A percentile compares a stretch with the other conserved stretches of the same genome.
Conservation (phyloP, 53 echinoderm and acorn worm genomes). For the Luidia sarsii region DNA sequence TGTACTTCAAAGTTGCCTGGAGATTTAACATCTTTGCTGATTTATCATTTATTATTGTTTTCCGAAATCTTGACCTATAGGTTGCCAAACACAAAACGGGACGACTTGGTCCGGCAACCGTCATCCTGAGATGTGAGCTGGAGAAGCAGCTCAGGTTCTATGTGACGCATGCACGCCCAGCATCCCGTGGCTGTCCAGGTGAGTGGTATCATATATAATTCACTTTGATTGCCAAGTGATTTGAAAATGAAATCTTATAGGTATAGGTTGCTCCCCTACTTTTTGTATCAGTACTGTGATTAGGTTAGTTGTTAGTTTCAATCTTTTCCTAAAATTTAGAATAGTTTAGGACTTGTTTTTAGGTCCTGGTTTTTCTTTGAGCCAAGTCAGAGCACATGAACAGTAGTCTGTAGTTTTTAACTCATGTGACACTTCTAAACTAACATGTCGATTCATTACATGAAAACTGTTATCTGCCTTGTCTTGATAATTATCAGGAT, state of each 20-base stretch:
- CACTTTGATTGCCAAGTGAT: not conserved
- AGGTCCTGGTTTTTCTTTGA: too few species aligned
- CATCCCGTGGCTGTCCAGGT: conserved; percentile 14
- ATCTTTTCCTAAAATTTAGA: not conserved
- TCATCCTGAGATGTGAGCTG: not conserved
- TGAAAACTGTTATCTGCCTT: not conserved
- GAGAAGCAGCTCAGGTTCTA: not conserved
- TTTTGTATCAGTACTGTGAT: too few species aligned
- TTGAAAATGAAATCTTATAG: not conserved
- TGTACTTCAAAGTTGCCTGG: too few species aligned
- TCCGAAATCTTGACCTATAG: not conserved
- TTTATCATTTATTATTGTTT: not conserved
- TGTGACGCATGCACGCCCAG: not conserved
- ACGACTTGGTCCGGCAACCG: not conserved
- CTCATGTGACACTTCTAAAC: not conserved
- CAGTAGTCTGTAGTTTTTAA: not conserved
- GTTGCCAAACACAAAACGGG: not conserved
- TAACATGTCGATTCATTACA: not conserved
- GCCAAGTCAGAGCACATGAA: too few species aligned
- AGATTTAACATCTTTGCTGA: not conserved
- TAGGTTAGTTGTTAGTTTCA: too few species aligned
- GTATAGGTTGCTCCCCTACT: too few species aligned
- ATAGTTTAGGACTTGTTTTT: too few species aligned
- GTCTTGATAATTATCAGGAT: not conserved
- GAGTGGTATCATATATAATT: not conserved